Evolutionary conservation across 2,113 vertebrate genomes (phyloP), one percentile per base, ranked within the genome.

Genomic region (Phalacrocorax pelagicus): DNA sequence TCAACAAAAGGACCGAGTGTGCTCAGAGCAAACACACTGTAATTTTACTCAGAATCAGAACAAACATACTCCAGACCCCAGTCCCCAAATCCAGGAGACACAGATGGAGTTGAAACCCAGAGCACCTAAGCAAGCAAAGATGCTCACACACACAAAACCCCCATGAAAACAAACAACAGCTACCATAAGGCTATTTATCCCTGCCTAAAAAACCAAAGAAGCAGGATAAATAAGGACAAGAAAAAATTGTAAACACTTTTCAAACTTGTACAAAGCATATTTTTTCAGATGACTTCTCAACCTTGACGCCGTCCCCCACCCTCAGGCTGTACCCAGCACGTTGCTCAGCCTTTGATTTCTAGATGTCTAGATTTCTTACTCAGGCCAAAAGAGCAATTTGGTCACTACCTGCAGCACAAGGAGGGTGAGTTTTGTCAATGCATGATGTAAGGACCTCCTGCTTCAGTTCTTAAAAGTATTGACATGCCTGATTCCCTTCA

Each of bases 1-100:
- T 46, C 83, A 88, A 2, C 36, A 46, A 72, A 38, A 79, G 80
- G 40, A 30, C 46, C 0, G 4, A 61, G 24, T 20, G 20, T 17
- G 46, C 74, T 74, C 91, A 52, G 81, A 85, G 70, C 47, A 89
- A 95, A 75, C 66, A 87, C 26, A 36, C 16, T 0, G 2, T 17
- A 17, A 87, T 86, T 94, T 94, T 86, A 24, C 73, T 88, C 70
- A 55, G 83, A 87, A 74, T 75, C 72, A 94, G 91, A 94, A 78
- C 61, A 91, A 86, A 88, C 42, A 89, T 15, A 20, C 21, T 67
- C 38, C 73, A 97, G 52, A 86, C 22, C 49, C 61, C 73, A 83
- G 19, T 12, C 51, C 77, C 30, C 74, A 86, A 75, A 78, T 42
- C 86, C 52, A 70, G 51, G 91, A 71, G 78, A 51, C 52, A 75